Evolutionary conservation across 2,113 vertebrate species (phyloP).

Genomic region (Peromyscus polionotus): DNA sequence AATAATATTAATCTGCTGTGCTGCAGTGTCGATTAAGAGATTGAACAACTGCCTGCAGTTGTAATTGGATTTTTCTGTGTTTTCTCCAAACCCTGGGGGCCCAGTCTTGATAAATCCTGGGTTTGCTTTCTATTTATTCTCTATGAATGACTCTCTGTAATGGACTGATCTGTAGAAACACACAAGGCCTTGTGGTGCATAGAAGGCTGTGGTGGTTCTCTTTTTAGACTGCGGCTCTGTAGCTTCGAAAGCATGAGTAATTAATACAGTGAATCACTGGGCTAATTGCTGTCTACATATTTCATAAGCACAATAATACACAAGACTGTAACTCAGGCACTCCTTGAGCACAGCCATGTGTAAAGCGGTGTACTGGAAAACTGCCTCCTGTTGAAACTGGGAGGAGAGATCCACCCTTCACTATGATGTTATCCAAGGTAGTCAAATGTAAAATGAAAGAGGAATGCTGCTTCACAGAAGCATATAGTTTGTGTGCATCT

Average conservation of each 20-base stretch:
- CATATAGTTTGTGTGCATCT: not conserved
- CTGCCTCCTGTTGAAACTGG: not conserved
- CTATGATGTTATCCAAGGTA: not conserved
- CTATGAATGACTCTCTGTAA: conserved; percentile 79
- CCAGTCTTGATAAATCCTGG: conserved; percentile 83
- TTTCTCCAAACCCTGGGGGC: conserved; percentile 77
- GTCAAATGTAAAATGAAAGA: conserved; percentile 27
- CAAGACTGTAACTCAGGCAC: conserved; percentile 31
- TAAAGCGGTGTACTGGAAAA: conserved; percentile 26
- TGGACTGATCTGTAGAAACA: conserved; percentile 80
- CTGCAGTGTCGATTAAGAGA: conserved; percentile 87
- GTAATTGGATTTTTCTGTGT: conserved; percentile 88
- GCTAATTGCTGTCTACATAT: conserved; percentile 67
- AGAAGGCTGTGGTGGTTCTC: conserved; percentile 66
- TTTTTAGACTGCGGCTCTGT: conserved; percentile 61
- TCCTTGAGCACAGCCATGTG: not conserved
- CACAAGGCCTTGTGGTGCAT: conserved; percentile 11
- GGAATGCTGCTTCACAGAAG: not conserved
- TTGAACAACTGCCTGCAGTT: conserved; percentile 85
- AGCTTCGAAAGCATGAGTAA: conserved; percentile 75
- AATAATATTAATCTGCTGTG: conserved; percentile 88
- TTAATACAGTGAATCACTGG: conserved; percentile 41
- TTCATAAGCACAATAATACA: conserved; percentile 56
- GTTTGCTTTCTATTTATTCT: conserved; percentile 85
- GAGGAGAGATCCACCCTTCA: not conserved